Conservation (phyloP, 2,113 vertebrate genomes). For the Stercorarius parasiticus region DNA sequence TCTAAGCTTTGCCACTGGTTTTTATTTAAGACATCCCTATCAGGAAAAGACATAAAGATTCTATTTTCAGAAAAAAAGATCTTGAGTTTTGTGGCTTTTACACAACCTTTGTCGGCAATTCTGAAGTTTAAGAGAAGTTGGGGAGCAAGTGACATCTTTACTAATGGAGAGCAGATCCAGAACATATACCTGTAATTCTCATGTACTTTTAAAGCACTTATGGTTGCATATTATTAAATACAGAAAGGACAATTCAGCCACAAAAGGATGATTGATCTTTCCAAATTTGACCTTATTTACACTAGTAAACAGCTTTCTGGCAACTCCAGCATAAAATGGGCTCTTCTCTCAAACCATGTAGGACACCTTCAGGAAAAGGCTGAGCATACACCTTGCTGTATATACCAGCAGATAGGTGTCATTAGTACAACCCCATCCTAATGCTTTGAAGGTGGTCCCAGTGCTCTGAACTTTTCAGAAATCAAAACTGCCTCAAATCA, state of each 20-base stretch:
- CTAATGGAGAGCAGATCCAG: neutral
- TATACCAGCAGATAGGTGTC: neutral
- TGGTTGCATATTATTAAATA: neutral
- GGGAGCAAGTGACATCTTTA: neutral
- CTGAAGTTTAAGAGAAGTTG: neutral
- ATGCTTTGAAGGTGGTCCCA: neutral
- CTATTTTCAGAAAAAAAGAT: slow-evolving; percentile 1
- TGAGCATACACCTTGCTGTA: neutral
- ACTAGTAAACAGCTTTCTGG: neutral
- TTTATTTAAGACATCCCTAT: neutral
- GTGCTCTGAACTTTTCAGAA: neutral
- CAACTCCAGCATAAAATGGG: neutral
- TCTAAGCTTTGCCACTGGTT: neutral
- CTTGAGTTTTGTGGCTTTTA: neutral
- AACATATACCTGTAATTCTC: neutral
- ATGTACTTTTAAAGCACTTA: neutral
- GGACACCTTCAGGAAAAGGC: neutral
- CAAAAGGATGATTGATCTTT: neutral
- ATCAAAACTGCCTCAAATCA: neutral
- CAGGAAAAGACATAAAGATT: neutral
- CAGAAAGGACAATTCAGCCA: neutral
- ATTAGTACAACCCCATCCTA: neutral
- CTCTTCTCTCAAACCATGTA: neutral
- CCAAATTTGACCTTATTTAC: neutral
- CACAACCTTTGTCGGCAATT: neutral